These are phyloP conservation scores for Apeira syringaria DNA, from an alignment of 2,888 invertebrate genomes.

Conservation along the genomic window DNA sequence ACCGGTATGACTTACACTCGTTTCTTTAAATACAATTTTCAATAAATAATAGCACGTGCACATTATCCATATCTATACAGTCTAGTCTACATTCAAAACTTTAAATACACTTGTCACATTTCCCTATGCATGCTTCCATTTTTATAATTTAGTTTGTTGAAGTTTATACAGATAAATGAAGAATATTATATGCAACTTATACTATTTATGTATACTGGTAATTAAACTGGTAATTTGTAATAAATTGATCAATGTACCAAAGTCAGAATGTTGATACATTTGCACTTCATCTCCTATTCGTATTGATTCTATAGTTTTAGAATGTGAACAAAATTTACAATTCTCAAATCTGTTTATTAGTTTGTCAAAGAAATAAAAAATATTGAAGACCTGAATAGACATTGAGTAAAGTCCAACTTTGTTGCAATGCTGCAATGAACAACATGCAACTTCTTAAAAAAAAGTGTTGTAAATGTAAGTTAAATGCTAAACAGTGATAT, in stretches of 20 bases:
- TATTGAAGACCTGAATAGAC: no score
- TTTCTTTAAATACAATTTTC: no score
- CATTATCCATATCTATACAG: slow-evolving; percentile 13
- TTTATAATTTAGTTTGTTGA: neutral
- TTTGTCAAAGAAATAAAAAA: no score
- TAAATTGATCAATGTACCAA: neutral
- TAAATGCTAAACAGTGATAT: slow-evolving; percentile 6
- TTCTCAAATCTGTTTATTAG: no score
- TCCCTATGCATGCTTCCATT: neutral
- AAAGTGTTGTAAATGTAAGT: no score
- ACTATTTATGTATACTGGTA: neutral
- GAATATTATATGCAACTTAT: neutral
- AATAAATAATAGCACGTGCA: slow-evolving; percentile 12
- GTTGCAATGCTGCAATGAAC: neutral
- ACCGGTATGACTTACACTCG: no score
- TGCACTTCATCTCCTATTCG: no score
- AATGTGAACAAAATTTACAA: no score
- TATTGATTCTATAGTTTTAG: no score
- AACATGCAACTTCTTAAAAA: neutral
- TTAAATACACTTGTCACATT: neutral
- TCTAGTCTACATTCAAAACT: slow-evolving; percentile 10
- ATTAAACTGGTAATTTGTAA: neutral
- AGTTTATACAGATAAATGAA: neutral
- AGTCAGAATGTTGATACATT: neutral
- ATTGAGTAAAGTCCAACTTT: neutral